Conservation (phyloP, 2,888 invertebrate genomes). For the Apamea crenata region DNA sequence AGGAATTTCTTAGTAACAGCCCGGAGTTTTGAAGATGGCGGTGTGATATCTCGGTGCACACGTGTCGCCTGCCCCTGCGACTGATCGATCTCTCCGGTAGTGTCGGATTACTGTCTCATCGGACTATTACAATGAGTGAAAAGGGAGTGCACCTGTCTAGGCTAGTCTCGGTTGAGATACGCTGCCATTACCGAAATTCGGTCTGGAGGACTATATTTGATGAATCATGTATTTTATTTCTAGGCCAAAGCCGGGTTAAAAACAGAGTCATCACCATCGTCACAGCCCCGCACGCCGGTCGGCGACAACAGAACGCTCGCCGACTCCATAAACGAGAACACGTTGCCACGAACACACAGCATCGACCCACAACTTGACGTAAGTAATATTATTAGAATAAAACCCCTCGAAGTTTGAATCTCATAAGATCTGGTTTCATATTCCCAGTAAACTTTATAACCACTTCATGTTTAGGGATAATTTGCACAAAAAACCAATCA, state of each 20-base stretch:
- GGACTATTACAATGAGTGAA: background rate
- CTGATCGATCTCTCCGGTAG: background rate
- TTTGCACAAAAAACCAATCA: background rate
- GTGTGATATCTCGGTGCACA: no score
- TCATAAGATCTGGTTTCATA: background rate
- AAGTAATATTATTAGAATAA: conserved; percentile 4
- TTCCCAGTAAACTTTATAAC: background rate
- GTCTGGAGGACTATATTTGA: background rate
- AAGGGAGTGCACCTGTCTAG: background rate
- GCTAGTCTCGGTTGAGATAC: background rate
- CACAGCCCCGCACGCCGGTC: conserved; percentile 84
- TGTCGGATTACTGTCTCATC: background rate
- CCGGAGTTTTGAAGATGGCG: no score
- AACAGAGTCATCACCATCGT: conserved; percentile 80
- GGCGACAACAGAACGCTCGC: conserved; percentile 83
- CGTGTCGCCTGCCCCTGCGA: background rate
- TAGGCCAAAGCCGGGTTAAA: conserved; percentile 88
- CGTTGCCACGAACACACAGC: conserved; percentile 80
- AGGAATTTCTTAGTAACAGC: no score
- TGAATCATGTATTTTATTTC: conserved; percentile 19
- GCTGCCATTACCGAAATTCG: background rate
- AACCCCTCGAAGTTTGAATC: background rate
- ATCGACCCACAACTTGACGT: conserved; percentile 88
- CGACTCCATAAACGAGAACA: conserved; percentile 84
- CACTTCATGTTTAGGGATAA: background rate